Percentiles rank a stretch among this genome's conserved stretches.
Evolutionary conservation across 2,797 vertebrate species (phyloP).

Genomic region (Micromesistius poutassou): DNA sequence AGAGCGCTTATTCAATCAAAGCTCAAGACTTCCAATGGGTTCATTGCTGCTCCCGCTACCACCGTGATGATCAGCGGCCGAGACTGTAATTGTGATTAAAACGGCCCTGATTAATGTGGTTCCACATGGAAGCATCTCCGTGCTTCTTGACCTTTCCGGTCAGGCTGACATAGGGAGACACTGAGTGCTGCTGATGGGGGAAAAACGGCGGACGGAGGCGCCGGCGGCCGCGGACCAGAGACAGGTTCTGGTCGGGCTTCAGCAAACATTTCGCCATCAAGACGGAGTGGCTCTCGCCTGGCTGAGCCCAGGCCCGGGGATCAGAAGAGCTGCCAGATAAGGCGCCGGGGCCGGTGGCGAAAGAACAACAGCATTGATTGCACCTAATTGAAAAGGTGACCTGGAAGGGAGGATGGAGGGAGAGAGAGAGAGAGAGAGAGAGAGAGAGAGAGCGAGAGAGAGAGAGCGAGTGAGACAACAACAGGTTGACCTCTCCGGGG

Average conservation of each 20-base stretch:
- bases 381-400: neutral
- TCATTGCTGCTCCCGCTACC: neutral
- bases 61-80: neutral
- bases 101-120: neutral
- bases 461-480: conserved; percentile 1
- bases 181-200: too few relatives aligned
- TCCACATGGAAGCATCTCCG: neutral
- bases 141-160: too few relatives aligned
- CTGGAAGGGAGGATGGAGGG: neutral
- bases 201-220: neutral
- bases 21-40: neutral
- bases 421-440: neutral
- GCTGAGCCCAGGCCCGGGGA: neutral
- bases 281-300: neutral
- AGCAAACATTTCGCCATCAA: neutral
- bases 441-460: too few relatives aligned
- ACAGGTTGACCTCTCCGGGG: conserved; percentile 22
- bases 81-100: neutral
- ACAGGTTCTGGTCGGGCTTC: neutral
- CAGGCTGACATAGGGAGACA: too few relatives aligned
- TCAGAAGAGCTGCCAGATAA: neutral
- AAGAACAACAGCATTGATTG: neutral
- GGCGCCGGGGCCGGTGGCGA: neutral
- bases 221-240: neutral
- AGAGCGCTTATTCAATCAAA: too few relatives aligned